Percentiles rank a stretch among this genome's conserved stretches.
These are phyloP conservation scores for Melanotus villosus DNA, from an alignment of 2,888 invertebrate species.

Conservation along the genomic window DNA sequence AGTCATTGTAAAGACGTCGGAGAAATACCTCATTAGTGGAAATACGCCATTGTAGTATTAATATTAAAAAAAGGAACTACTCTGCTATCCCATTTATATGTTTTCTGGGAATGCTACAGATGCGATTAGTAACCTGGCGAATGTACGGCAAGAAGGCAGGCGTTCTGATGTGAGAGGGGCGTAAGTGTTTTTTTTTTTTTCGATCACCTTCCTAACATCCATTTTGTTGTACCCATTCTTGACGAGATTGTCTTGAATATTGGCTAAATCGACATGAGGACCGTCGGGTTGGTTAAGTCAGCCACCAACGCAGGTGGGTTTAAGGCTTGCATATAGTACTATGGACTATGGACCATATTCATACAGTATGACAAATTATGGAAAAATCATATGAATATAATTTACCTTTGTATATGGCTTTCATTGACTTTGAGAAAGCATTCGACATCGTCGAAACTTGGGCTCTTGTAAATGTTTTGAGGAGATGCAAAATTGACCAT, in stretches of 20 bases:
- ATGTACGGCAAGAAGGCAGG: too few relatives aligned
- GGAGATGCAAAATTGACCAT: neutral
- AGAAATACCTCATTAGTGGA: conserved; percentile 1
- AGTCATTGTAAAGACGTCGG: neutral
- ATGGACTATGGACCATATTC: neutral
- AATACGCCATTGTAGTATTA: neutral
- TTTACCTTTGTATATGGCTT: neutral
- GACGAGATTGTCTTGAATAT: too few relatives aligned
- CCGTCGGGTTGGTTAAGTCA: too few relatives aligned
- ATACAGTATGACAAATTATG: neutral
- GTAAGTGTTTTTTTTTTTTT: too few relatives aligned
- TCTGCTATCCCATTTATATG: neutral
- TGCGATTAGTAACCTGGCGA: too few relatives aligned
- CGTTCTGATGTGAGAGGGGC: too few relatives aligned
- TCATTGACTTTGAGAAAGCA: conserved; percentile 12
- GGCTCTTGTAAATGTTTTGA: neutral
- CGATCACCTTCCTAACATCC: too few relatives aligned
- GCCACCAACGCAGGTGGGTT: neutral
- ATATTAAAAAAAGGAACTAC: neutral
- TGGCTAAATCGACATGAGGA: too few relatives aligned
- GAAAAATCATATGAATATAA: neutral
- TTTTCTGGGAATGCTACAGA: too few relatives aligned
- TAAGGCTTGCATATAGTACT: neutral
- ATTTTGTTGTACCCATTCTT: too few relatives aligned
- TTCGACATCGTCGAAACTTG: neutral